These are phyloP conservation scores for Coleophora flavipennella DNA, from an alignment of 2,888 invertebrate genomes.

Conservation along the genomic window DNA sequence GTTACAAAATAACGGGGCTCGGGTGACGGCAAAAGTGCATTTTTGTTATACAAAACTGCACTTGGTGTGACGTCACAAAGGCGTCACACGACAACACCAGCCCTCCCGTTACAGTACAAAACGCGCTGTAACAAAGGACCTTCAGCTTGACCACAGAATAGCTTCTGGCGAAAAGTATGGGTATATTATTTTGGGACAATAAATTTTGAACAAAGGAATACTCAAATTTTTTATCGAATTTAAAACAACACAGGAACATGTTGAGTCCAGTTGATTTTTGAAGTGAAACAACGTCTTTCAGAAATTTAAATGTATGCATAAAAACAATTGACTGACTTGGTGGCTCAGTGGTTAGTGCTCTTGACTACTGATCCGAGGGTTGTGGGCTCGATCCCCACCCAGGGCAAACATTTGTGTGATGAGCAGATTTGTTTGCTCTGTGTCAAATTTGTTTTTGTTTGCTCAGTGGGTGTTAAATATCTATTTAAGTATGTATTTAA, in stretches of 20 bases:
- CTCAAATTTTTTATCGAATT: neutral
- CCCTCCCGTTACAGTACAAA: conserved; percentile 55
- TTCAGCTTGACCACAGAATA: conserved; percentile 53
- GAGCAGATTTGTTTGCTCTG: too few relatives aligned
- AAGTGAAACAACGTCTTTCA: too few relatives aligned
- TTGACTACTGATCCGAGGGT: too few relatives aligned
- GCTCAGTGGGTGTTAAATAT: too few relatives aligned
- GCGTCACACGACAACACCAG: conserved; percentile 33
- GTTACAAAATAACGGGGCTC: conserved; percentile 52
- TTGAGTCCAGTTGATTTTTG: neutral
- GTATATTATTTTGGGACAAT: conserved; percentile 1
- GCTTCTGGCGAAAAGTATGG: conserved; percentile 43
- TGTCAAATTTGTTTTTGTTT: too few relatives aligned
- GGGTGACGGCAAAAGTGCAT: conserved; percentile 61
- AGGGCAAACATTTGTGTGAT: too few relatives aligned
- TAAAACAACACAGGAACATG: neutral
- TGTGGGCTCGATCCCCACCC: too few relatives aligned
- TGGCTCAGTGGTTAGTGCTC: too few relatives aligned
- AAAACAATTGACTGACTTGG: too few relatives aligned
- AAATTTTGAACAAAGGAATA: too few relatives aligned
- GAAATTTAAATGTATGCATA: too few relatives aligned
- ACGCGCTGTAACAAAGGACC: conserved; percentile 42
- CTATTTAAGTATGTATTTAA: too few relatives aligned
- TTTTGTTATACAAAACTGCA: conserved; percentile 45
- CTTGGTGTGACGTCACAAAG: conserved; percentile 53